phyloP scores from a whole-genome alignment of 2,888 invertebrate genomes.

The Dasysyrphus albostriatus region DNA sequence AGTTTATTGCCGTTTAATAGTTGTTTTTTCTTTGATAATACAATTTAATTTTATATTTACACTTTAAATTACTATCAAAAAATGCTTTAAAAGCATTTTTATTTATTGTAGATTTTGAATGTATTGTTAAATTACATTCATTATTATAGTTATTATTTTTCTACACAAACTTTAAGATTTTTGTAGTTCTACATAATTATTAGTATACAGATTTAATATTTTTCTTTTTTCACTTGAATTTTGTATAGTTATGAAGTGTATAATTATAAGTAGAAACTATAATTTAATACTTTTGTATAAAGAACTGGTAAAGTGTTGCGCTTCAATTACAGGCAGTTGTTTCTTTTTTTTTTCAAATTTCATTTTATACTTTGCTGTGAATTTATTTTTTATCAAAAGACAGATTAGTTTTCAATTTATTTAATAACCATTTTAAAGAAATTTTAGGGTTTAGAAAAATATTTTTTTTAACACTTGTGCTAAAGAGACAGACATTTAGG shows the following conservation, averaged over 20 bases:
- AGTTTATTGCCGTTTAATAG: slow-evolving; percentile 46
- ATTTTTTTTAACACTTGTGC: slow-evolving; percentile 47
- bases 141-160: slow-evolving; percentile 26
- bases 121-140: slow-evolving; percentile 2
- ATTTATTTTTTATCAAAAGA: slow-evolving; percentile 45
- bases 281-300: slow-evolving; percentile 62
- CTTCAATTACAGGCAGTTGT: slow-evolving; percentile 73
- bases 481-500: slow-evolving; percentile 39
- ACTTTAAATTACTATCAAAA: slow-evolving; percentile 40
- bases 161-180: not conserved
- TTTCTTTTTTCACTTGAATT: slow-evolving; percentile 8
- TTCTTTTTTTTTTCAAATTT: slow-evolving; percentile 17
- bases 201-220: slow-evolving; percentile 53
- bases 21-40: slow-evolving; percentile 21
- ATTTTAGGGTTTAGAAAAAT: slow-evolving; percentile 66
- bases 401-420: not conserved
- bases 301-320: slow-evolving; percentile 75
- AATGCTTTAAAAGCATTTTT: slow-evolving; percentile 63
- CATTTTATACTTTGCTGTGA: slow-evolving; percentile 25
- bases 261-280: slow-evolving; percentile 61
- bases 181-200: slow-evolving; percentile 37
- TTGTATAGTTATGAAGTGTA: slow-evolving; percentile 62
- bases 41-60: slow-evolving; percentile 50
- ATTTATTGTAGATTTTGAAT: slow-evolving; percentile 47
- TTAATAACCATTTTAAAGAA: slow-evolving; percentile 7